These are phyloP conservation scores for Bombus huntii DNA, from an alignment of 1,140 invertebrate genomes.

Conservation along the genomic window DNA sequence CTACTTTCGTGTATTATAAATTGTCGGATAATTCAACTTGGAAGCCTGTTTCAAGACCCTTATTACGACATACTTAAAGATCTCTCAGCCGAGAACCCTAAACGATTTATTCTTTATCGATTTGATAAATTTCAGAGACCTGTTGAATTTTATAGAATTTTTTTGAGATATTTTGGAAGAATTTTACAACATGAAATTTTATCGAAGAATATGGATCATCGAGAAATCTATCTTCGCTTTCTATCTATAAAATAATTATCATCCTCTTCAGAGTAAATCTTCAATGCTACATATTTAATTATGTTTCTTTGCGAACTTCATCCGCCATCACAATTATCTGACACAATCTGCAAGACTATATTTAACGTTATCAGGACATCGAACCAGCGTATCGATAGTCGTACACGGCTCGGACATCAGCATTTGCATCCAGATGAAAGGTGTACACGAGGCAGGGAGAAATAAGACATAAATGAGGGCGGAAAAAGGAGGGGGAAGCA, in stretches of 20 bases:
- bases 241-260: too few relatives aligned
- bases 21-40: background rate
- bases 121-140: too few relatives aligned
- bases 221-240: too few relatives aligned
- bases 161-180: too few relatives aligned
- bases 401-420: background rate
- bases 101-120: too few relatives aligned
- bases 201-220: too few relatives aligned
- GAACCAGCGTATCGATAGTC: background rate
- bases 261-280: too few relatives aligned
- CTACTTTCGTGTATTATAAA: background rate
- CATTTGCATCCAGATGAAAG: constrained; percentile 23
- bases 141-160: too few relatives aligned
- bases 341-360: background rate
- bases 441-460: background rate
- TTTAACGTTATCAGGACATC: constrained; percentile 8
- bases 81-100: too few relatives aligned
- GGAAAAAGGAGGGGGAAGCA: constrained; percentile 13
- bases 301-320: too few relatives aligned
- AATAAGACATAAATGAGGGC: constrained; percentile 44
- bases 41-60: background rate
- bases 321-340: background rate
- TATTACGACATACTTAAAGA: too few relatives aligned
- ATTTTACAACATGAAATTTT: too few relatives aligned
- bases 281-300: background rate